A percentile compares a stretch with the other conserved stretches of the same genome.
These are phyloP conservation scores for Tetramorium bicarinatum DNA, from an alignment of 2,888 invertebrate genomes.

Conservation along the genomic window DNA sequence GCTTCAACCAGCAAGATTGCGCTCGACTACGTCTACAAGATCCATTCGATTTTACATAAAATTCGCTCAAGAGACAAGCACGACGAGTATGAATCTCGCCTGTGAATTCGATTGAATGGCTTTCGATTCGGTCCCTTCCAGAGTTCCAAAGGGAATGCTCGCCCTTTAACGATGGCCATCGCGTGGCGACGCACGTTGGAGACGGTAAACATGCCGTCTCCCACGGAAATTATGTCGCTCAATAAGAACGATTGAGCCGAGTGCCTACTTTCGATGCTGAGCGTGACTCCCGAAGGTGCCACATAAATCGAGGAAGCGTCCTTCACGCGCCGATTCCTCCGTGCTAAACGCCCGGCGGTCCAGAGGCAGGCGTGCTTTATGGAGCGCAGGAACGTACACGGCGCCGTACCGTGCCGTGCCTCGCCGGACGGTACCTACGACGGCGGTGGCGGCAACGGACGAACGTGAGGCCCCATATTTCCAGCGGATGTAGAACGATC, in stretches of 20 bases:
- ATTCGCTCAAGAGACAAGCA: neutral
- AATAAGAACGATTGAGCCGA: conserved; percentile 19
- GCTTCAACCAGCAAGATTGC: neutral
- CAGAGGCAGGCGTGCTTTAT: conserved; percentile 68
- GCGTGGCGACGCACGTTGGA: neutral
- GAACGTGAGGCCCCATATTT: conserved; percentile 71
- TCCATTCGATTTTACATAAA: neutral
- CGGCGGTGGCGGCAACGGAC: conserved; percentile 50
- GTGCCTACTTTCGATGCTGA: conserved; percentile 46
- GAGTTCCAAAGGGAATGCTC: neutral
- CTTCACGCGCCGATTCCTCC: conserved; percentile 62
- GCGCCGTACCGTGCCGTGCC: neutral
- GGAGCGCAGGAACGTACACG: conserved; percentile 61
- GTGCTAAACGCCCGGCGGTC: conserved; percentile 71
- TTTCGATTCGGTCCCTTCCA: neutral
- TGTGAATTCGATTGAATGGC: neutral
- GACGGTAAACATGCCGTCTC: conserved; percentile 14
- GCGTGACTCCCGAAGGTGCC: conserved; percentile 35
- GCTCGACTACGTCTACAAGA: neutral
- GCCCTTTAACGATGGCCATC: neutral
- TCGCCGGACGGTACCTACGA: neutral
- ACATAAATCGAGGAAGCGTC: conserved; percentile 56
- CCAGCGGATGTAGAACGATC: conserved; percentile 80
- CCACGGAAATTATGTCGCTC: conserved; percentile 34
- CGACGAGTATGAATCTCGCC: neutral